Base-by-base conservation (phyloP, 2,113 vertebrate genomes). In the Hylia prasina region DNA sequence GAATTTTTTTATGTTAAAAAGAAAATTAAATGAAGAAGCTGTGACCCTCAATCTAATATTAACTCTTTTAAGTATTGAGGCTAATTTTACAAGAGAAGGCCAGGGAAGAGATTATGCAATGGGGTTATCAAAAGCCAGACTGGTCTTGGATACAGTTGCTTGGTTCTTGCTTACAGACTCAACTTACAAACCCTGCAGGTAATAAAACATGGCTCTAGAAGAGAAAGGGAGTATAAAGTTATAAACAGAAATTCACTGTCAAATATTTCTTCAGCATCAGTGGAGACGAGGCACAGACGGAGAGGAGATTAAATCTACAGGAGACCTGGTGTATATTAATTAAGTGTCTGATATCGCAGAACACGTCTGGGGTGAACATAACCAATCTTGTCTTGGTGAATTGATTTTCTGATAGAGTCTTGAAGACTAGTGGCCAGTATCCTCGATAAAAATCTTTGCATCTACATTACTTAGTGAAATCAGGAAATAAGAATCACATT, bases 351-450 rank as follows among this genome's bases (percentile, higher is more conserved):
- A 96, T 97, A 97, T 80, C 84, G 93, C 80, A 85, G 89, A 94
- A 96, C 87, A 88, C 39, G 89, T 96, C 95, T 93, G 83, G 85
- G 78, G 82, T 96, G 95, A 93, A 97, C 94, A 77, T 94, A 95
- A 76, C 93, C 94, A 87, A 76, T 94, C 93, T 95, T 53, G 13
- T 97, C 89, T 93, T 70, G 68, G 82, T 57, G 94, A 97, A 97
- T 93, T 97, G 98, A 98, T 97, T 98, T 98, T 97, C 89, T 87
- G 96, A 96, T 97, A 92, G 75, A 78, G 56, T 94, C 80, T 84
- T 96, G 85, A 97, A 97, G 90, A 92, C 91, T 35, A 71, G 78
- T 90, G 50, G 64, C 95, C 93, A 66, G 72, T 66, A 89, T 65
- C 44, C 25, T 70, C 0, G 85, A 97, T 96, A 96, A 92, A 92